Evolutionary conservation across 2,797 vertebrate species (phyloP).

Genomic region (Gila robusta): DNA sequence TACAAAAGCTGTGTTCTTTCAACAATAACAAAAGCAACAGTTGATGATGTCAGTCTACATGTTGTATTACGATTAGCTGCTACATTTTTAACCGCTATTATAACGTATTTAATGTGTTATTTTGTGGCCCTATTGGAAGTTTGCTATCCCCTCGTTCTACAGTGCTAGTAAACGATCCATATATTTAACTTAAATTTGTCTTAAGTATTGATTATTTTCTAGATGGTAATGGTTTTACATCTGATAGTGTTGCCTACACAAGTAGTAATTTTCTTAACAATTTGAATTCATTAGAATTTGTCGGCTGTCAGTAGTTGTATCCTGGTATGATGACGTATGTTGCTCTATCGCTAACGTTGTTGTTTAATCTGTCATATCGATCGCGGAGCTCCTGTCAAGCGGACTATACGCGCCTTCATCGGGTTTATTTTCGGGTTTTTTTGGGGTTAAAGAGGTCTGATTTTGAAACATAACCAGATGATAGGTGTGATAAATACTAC

Average conservation of each 20-base stretch:
- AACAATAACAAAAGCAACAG: background rate
- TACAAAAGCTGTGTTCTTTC: background rate
- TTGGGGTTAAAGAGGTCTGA: background rate
- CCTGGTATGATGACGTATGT: background rate
- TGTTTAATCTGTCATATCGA: background rate
- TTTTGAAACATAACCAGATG: background rate
- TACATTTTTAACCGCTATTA: background rate
- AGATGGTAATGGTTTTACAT: accelerated
- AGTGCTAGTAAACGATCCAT: background rate
- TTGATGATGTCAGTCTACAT: background rate
- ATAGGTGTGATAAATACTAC: background rate
- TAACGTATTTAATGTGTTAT: background rate
- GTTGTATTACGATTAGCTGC: too few species aligned
- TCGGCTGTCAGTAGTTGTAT: background rate
- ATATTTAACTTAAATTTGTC: background rate
- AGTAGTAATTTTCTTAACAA: background rate
- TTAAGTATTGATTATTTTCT: background rate
- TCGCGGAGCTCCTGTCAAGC: background rate
- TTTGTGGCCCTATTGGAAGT: background rate
- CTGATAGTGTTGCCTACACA: background rate
- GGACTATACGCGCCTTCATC: background rate
- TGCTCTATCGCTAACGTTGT: background rate
- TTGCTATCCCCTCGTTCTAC: background rate
- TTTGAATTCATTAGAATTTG: too few species aligned
- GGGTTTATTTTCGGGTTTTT: too few species aligned